Evolutionary conservation across 2,888 invertebrate species (phyloP), one percentile per base, ranked within the genome.

Genomic region (Hololepta plana): DNA sequence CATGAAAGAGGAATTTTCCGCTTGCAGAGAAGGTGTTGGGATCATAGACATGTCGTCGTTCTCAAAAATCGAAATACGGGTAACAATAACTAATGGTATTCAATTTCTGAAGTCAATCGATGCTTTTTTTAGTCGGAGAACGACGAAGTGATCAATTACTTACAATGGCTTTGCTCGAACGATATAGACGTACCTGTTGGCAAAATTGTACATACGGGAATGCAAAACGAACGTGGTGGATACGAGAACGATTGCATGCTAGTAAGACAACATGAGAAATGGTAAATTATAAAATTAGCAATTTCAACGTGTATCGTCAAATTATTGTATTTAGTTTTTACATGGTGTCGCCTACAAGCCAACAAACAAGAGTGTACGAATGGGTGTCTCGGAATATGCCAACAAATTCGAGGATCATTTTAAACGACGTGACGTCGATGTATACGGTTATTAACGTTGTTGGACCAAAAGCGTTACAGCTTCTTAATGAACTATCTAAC

Each of bases 1-100:
- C 40, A 69, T 76, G 49, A 58, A 60, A 36, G 64, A 70, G 39
- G 79, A 80, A 47, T 76, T 73, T 52, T 57, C 64, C 41, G 75
- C 76, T 1, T 79, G 77, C 44, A 53, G 71, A 26, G 73, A 76
- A 52, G 66, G 73, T n/a, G 76, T 79, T 21, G 75, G 74, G 26
- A 61, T 80, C 27, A 73, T 79, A 35, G 79, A 80, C 43, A 75
- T 79, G 72, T 74, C 75, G 20, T 74, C 74, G 3, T 77, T 77
- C 53, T 68, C 73, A 7, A 80, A 80, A 53, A 71, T 75, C 40
- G 68, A 74, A 53, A 64, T 79, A 25, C 67, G 64, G 53, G 74
- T 74, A 51, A 46, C n/a, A n/a, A n/a, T n/a, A n/a, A n/a, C n/a
- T n/a, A 17, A 17, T 7, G 17, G n/a, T 17, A 22, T 26, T 8